Evolutionary conservation across 2,888 invertebrate species (phyloP).

Genomic region (Temnothorax unifasciatus): DNA sequence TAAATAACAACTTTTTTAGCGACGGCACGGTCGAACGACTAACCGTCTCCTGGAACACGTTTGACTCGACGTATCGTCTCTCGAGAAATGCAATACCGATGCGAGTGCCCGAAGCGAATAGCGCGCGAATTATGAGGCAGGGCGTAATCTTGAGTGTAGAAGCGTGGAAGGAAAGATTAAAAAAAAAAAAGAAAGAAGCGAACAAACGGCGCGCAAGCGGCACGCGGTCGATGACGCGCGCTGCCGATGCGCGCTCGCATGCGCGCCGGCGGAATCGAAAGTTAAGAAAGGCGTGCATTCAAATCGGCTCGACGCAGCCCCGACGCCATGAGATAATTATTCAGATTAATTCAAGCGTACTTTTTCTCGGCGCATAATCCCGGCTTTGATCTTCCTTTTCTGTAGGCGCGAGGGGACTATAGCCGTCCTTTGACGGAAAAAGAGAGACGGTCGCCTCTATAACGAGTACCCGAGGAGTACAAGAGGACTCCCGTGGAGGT

Average conservation of each 20-base stretch:
- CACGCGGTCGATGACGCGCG: conserved; percentile 28
- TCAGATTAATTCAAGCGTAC: conserved; percentile 57
- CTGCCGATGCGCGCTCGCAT: conserved; percentile 18
- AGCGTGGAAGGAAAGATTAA: neutral
- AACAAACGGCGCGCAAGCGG: neutral
- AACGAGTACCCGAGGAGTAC: conserved; percentile 58
- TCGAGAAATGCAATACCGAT: conserved; percentile 47
- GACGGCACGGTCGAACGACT: conserved; percentile 68
- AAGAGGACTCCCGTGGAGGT: conserved; percentile 59
- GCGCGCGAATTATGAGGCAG: conserved; percentile 37
- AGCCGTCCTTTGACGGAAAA: conserved; percentile 49
- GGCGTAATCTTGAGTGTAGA: conserved; percentile 6
- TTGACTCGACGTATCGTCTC: conserved; percentile 63
- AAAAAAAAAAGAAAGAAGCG: neutral
- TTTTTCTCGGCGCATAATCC: conserved; percentile 56
- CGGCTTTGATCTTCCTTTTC: conserved; percentile 55
- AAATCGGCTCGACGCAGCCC: conserved; percentile 35
- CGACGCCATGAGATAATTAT: conserved; percentile 47
- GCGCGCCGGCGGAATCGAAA: conserved; percentile 24
- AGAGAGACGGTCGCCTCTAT: conserved; percentile 59
- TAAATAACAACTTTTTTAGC: conserved; percentile 68
- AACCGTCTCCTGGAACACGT: conserved; percentile 70
- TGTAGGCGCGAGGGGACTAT: conserved; percentile 10
- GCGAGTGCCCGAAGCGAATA: conserved; percentile 45
- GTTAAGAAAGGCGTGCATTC: conserved; percentile 41